Evolutionary conservation across 2,888 invertebrate species (phyloP).

Genomic region (Trimorus sp.): DNA sequence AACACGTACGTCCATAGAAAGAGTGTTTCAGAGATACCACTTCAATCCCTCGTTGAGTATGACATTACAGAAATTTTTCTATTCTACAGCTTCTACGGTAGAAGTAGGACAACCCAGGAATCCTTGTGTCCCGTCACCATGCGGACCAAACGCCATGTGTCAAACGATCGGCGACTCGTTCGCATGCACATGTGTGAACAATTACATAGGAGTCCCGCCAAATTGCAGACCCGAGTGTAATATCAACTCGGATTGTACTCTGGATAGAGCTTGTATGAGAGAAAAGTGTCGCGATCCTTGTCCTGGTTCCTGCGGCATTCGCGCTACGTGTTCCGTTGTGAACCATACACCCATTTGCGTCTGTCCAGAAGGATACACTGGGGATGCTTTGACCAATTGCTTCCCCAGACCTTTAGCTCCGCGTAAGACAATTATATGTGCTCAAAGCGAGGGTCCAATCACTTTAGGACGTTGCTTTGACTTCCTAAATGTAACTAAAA

Average conservation of each 20-base stretch:
- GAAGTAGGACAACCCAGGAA: slow-evolving; percentile 73
- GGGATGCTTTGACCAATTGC: slow-evolving; percentile 87
- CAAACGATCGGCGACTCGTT: slow-evolving; percentile 82
- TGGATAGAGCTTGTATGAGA: slow-evolving; percentile 89
- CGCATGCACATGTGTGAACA: slow-evolving; percentile 85
- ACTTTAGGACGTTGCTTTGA: not conserved
- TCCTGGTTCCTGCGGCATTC: slow-evolving; percentile 90
- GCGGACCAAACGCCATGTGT: slow-evolving; percentile 86
- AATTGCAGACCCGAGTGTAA: slow-evolving; percentile 90
- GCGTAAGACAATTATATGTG: slow-evolving; percentile 35
- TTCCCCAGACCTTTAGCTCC: slow-evolving; percentile 75
- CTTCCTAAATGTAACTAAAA: too few relatives aligned
- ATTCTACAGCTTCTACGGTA: slow-evolving; percentile 20
- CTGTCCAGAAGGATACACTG: slow-evolving; percentile 86
- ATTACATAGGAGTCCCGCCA: slow-evolving; percentile 89
- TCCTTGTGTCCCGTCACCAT: slow-evolving; percentile 84
- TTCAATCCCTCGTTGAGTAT: too few relatives aligned
- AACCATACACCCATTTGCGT: slow-evolving; percentile 92
- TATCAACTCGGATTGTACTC: slow-evolving; percentile 88
- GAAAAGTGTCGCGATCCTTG: slow-evolving; percentile 93
- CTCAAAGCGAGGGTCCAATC: not conserved
- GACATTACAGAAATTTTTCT: not conserved
- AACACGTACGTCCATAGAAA: slow-evolving; percentile 25
- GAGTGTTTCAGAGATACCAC: too few relatives aligned
- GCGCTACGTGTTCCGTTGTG: slow-evolving; percentile 89